Base-by-base conservation (phyloP, 2,888 invertebrate species). In the Caenorhabditis imperialis region DNA sequence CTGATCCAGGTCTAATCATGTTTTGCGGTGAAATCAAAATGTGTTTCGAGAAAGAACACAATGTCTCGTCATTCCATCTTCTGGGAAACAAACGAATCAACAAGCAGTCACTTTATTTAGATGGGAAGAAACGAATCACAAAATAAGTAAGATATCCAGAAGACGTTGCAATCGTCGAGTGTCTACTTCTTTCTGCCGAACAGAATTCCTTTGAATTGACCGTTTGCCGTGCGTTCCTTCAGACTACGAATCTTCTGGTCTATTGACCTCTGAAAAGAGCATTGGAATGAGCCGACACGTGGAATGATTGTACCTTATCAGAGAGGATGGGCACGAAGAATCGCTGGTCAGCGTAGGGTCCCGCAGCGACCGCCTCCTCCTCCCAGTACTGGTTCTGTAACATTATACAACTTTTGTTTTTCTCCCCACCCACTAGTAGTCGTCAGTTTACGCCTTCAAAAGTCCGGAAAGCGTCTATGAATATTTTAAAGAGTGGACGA, bases 121-220 rank as follows among this genome's bases (percentile, higher is more conserved):
- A 40, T 7, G 40, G 16, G 27, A 23, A 54, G 23, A 23, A 33
- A 42, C 38, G 45, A 55, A 67, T 67, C 67, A 67, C 57, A 67
- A 55, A 14, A 27, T 18, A 27, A 25, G 16, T 40, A 27, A 45
- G n/a, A 14, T 33, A 48, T 38, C 33, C 16, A 45, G 30, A 38
- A 35, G 40, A 40, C 8, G 10, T 30, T 16, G 27, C 18, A 30
- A n/a, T 22, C 1, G 16, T 38, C n/a, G 37, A 25, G 30, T 25
- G 25, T 45, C 40, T 57, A 67, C 51, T 67, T 67, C 57, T 67
- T 67, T 51, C 51, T 67, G 50, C 75, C 75, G 54, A 75, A 75
- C 40, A 75, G 37, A 40, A 75, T 70, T 57, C 65, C 62, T 54
- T 75, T 75, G 75, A 75, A 75, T 55, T 75, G 75, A 40, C 75